phyloP scores from a whole-genome alignment of 2,888 invertebrate genomes.

The Nephrocerus scutellatus region DNA sequence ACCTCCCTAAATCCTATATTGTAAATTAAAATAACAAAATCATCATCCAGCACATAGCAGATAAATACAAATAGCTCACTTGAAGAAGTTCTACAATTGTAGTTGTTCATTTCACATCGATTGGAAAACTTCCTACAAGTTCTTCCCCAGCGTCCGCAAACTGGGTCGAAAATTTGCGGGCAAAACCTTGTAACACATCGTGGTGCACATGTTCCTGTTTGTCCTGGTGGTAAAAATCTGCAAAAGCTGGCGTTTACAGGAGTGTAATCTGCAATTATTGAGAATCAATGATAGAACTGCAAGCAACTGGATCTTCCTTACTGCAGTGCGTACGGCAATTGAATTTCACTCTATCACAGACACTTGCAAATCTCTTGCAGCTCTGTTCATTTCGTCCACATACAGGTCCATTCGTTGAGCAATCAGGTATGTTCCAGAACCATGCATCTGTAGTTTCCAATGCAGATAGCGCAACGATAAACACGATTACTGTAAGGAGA shows the following conservation, averaged over 20 bases:
- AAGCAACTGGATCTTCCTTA: no score
- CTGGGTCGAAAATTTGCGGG: conserved; percentile 1
- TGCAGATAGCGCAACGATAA: conserved; percentile 1
- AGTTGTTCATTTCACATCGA: conserved; percentile 12
- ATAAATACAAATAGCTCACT: background rate
- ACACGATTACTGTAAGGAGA: background rate
- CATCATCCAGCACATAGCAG: no score
- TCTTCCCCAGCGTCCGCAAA: no score
- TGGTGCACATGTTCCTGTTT: no score
- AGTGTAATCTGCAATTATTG: no score
- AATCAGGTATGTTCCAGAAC: conserved; percentile 10
- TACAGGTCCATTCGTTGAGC: conserved; percentile 8
- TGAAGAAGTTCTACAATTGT: conserved; percentile 3
- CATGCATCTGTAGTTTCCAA: conserved; percentile 8
- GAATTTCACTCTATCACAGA: conserved; percentile 13
- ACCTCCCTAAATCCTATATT: no score
- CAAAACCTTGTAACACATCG: conserved; percentile 10
- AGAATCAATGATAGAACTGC: no score
- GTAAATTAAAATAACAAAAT: no score
- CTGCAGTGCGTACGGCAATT: conserved; percentile 13
- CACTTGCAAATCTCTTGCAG: conserved; percentile 13
- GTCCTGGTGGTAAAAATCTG: no score
- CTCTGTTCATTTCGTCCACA: conserved; percentile 15
- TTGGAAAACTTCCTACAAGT: conserved; percentile 14
- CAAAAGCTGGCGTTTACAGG: no score